Conservation (phyloP, 2,797 vertebrate genomes). For the Mormyrus proboscirostris region DNA sequence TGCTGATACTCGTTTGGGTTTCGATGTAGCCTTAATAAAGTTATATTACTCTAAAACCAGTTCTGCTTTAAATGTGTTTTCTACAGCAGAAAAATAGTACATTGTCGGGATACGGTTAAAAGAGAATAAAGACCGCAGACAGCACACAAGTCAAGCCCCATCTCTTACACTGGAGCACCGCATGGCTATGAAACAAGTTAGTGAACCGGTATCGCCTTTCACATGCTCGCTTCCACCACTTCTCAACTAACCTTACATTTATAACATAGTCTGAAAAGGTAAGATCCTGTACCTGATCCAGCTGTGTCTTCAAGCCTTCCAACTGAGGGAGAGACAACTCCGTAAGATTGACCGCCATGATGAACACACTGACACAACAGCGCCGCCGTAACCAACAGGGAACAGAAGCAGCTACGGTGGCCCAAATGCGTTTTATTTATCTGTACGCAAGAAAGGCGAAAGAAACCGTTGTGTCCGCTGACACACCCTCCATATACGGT, state of each 20-base stretch:
- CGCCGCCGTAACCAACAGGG: neutral
- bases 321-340: slow-evolving; percentile 80
- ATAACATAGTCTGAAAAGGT: neutral
- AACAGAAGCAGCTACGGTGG: neutral
- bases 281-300: slow-evolving; percentile 75
- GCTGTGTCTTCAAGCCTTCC: slow-evolving; percentile 81
- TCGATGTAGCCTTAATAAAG: neutral
- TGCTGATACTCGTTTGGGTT: neutral
- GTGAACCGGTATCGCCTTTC: neutral
- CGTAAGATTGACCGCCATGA: slow-evolving; percentile 78
- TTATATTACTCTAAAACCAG: neutral
- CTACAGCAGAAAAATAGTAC: neutral
- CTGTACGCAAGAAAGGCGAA: neutral
- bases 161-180: neutral
- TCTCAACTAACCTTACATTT: neutral
- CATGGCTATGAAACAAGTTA: neutral
- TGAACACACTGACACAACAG: slow-evolving; percentile 26
- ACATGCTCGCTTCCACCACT: neutral
- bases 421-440: neutral
- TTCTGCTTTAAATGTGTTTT: neutral
- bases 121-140: neutral
- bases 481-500: neutral
- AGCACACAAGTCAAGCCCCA: neutral
- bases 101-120: neutral
- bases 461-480: neutral